phyloP scores from a whole-genome alignment of 2,113 vertebrate species.

The Cyprinus carpio region DNA sequence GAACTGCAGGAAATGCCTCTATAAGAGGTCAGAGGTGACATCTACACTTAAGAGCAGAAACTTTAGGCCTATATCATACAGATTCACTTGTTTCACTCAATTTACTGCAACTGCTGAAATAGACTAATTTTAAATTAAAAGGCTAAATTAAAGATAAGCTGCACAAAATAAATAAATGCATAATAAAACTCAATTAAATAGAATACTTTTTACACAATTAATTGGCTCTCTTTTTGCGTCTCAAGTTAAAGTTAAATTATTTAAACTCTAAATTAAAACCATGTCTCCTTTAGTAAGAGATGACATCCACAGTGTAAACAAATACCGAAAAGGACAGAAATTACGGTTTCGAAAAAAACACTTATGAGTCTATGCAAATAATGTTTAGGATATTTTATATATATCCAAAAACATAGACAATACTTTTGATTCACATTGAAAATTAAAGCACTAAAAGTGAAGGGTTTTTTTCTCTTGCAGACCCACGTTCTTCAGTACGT shows the following conservation, averaged over 20 bases:
- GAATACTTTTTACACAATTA: no score
- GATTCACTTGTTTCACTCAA: not conserved
- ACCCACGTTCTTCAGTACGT: not conserved
- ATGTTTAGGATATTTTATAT: not conserved
- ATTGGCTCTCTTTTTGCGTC: not conserved
- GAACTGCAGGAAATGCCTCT: constrained; percentile 50
- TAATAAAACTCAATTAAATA: no score
- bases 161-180: not conserved
- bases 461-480: not conserved
- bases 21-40: constrained; percentile 37
- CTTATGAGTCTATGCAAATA: not conserved
- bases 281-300: not conserved
- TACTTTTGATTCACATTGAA: not conserved
- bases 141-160: not conserved
- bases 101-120: not conserved
- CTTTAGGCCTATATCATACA: not conserved
- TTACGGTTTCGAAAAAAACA: not conserved
- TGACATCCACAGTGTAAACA: not conserved
- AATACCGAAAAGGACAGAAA: not conserved
- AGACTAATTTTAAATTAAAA: not conserved
- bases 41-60: not conserved
- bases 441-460: no score
- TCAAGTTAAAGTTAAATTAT: not conserved
- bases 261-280: not conserved
- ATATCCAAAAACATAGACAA: no score